Conservation (phyloP, 2,797 vertebrate genomes). For the Emydoidea blandingii region DNA sequence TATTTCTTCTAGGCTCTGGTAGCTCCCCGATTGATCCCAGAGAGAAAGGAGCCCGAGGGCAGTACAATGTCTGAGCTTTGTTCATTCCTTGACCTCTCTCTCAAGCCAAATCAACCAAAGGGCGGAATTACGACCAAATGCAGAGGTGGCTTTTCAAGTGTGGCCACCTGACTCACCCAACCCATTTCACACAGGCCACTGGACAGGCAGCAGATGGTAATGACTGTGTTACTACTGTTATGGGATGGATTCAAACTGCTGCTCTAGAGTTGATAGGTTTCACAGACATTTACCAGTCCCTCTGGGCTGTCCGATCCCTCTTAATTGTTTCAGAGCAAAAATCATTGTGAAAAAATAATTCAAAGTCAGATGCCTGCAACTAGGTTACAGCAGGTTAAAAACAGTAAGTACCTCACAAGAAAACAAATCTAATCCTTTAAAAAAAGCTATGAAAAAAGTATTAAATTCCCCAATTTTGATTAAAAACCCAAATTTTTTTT, state of each 20-base stretch:
- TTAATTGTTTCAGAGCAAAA: neutral
- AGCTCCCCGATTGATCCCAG: neutral
- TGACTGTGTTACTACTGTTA: neutral
- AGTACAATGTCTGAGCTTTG: neutral
- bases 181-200: neutral
- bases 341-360: neutral
- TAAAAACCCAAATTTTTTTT: neutral
- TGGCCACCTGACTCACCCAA: neutral
- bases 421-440: neutral
- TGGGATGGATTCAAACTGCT: neutral
- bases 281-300: neutral
- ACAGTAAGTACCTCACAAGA: neutral
- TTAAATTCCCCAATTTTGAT: neutral
- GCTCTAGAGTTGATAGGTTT: neutral
- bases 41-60: neutral
- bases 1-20: neutral
- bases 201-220: neutral
- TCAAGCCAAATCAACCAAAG: neutral
- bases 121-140: neutral
- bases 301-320: neutral
- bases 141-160: neutral
- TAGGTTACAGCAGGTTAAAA: neutral
- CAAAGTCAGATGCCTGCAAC: neutral
- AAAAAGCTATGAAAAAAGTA: neutral
- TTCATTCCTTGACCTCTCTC: neutral